Percentiles rank a stretch among this genome's conserved stretches.
Conservation (phyloP, 2,888 invertebrate species). For the Ditula angustiorana region DNA sequence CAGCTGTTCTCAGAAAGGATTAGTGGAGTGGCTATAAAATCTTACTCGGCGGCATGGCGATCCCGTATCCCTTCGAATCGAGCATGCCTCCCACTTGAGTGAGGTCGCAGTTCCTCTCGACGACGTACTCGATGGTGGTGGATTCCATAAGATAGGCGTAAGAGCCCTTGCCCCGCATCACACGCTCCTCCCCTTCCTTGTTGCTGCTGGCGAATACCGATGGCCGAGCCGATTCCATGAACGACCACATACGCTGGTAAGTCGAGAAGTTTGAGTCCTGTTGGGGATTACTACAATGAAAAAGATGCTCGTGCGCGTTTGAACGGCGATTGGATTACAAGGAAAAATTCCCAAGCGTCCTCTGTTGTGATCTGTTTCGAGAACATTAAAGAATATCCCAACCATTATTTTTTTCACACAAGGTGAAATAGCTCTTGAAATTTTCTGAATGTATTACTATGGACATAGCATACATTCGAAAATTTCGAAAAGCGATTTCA, state of each 20-base stretch:
- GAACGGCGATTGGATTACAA: no score
- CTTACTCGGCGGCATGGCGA: conserved; percentile 96
- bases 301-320: no score
- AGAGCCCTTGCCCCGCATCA: conserved; percentile 92
- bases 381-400: no score
- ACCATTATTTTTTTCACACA: no score
- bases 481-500: no score
- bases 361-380: no score
- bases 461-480: no score
- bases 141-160: conserved; percentile 99
- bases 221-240: conserved; percentile 96
- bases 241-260: conserved; percentile 98
- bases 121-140: conserved; percentile 97
- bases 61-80: conserved; percentile 98
- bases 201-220: conserved; percentile 94
- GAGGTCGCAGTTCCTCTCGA: conserved; percentile 95
- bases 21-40: not conserved
- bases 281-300: not conserved
- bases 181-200: conserved; percentile 95
- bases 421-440: no score
- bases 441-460: no score
- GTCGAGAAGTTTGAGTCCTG: conserved; percentile 97
- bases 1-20: not conserved
- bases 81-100: conserved; percentile 96
- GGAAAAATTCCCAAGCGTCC: no score